Base-by-base conservation (phyloP, 2,888 invertebrate genomes). In the Agrochola lota region DNA sequence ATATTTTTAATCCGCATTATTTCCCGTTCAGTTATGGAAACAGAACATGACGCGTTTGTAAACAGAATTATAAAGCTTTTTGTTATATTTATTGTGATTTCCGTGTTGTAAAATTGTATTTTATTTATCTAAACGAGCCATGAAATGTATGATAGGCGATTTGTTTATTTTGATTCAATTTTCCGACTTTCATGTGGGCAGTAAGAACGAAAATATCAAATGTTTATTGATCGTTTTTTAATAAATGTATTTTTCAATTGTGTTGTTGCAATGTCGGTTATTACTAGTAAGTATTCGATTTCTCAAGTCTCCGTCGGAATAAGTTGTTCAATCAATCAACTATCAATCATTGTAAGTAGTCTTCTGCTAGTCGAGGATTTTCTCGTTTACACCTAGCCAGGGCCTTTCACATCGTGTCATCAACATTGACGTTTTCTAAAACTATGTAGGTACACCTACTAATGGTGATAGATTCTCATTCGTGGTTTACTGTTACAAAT, bases 11-110 rank as follows among this genome's bases (percentile, higher is more conserved):
- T 87, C 85, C 78, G 85, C 67, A 74, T 80, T 80, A 89, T 88
- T 90, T 91, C 91, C 92, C 90, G 87, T 83, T 88, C 85, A 80
- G 89, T 86, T 90, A 89, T 89, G 86, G 87, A 81, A 88, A 89
- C 90, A 85, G 86, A 82, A 87, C 85, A 87, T 91, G 91, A 92
- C 91, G 88, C 75, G 83, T 84, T 79, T 85, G 90, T 93, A 94
- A 93, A 93, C 92, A 93, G 86, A 88, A 87, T 83, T 85, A 83
- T 85, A 87, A 89, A 88, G 91, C 89, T 91, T 91, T 90, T 86
- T 88, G 83, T 85, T 81, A 83, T 88, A 90, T 90, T 89, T 89
- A 88, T 88, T 89, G 88, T 88, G 82, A 84, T 89, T 77, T 84
- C 88, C 78, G 71, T 69, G 73, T 77, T 81, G 72, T 88, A 72